Conservation (phyloP, 53 echinoderm and acorn worm species). For the Patiria pectinifera region DNA sequence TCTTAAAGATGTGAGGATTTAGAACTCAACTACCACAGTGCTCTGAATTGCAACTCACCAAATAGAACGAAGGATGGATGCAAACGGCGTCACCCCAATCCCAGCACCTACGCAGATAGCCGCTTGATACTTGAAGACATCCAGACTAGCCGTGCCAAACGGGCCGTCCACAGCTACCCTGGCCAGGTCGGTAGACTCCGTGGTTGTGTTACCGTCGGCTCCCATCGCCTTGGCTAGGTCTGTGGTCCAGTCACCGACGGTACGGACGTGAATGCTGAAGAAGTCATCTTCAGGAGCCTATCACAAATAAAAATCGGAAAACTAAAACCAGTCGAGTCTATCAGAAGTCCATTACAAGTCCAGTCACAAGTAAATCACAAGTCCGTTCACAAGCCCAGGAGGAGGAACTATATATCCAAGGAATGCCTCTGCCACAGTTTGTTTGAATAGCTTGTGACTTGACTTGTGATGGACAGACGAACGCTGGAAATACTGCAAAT, state of each 20-base stretch:
- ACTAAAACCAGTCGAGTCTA: background rate
- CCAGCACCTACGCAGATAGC: conserved; percentile 96
- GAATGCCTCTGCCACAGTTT: too few relatives aligned
- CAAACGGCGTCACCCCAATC: conserved; percentile 95
- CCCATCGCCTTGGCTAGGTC: conserved; percentile 81
- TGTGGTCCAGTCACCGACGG: conserved; percentile 92
- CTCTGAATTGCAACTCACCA: conserved; percentile 59
- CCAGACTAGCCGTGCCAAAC: conserved; percentile 96
- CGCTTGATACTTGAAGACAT: conserved; percentile 92
- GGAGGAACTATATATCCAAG: too few relatives aligned
- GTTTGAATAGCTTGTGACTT: too few relatives aligned
- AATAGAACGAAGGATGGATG: conserved; percentile 94
- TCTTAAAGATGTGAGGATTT: too few relatives aligned
- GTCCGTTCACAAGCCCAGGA: too few relatives aligned
- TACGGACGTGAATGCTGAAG: conserved; percentile 94
- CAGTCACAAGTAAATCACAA: background rate
- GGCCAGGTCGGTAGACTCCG: conserved; percentile 62
- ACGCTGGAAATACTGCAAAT: too few relatives aligned
- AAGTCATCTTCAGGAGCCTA: conserved; percentile 96
- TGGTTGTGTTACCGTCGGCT: conserved; percentile 64
- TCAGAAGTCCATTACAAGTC: background rate
- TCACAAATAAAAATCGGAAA: background rate
- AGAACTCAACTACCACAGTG: background rate
- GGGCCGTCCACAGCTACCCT: conserved; percentile 97
- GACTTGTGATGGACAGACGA: too few relatives aligned